A percentile compares a stretch with the other conserved stretches of the same genome.
These are phyloP conservation scores for Ceratosolen solmsi DNA, from an alignment of 1,140 invertebrate species.

Conservation along the genomic window DNA sequence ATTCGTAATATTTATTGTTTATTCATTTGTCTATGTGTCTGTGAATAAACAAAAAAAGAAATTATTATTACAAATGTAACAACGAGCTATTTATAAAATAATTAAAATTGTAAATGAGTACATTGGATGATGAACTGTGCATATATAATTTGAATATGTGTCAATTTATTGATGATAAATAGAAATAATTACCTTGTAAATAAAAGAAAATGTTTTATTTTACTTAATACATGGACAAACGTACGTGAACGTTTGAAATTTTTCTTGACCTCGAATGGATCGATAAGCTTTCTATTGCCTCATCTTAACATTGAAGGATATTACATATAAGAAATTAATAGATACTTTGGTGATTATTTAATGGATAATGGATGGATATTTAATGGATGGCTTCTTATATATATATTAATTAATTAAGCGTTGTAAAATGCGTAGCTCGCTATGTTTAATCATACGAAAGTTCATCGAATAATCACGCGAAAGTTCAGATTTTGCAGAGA, in stretches of 20 bases:
- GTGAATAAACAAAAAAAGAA: too few relatives aligned
- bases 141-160: background rate
- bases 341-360: background rate
- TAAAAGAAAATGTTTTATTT: background rate
- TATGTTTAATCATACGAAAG: too few relatives aligned
- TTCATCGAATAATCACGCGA: too few relatives aligned
- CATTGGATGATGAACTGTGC: background rate
- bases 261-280: conserved; percentile 9
- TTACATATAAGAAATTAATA: background rate
- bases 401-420: too few relatives aligned
- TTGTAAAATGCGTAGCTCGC: too few relatives aligned
- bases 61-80: too few relatives aligned
- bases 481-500: too few relatives aligned
- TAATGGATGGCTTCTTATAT: too few relatives aligned
- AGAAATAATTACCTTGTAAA: background rate
- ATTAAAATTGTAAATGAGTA: background rate
- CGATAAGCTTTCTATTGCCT: conserved; percentile 12
- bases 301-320: background rate
- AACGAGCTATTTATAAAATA: too few relatives aligned
- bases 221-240: background rate
- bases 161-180: background rate
- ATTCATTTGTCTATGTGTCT: too few relatives aligned
- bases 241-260: background rate
- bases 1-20: too few relatives aligned
- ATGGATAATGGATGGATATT: too few relatives aligned